These are phyloP conservation scores for Ibycter americanus DNA, from an alignment of 2,797 vertebrate species.

Conservation along the genomic window DNA sequence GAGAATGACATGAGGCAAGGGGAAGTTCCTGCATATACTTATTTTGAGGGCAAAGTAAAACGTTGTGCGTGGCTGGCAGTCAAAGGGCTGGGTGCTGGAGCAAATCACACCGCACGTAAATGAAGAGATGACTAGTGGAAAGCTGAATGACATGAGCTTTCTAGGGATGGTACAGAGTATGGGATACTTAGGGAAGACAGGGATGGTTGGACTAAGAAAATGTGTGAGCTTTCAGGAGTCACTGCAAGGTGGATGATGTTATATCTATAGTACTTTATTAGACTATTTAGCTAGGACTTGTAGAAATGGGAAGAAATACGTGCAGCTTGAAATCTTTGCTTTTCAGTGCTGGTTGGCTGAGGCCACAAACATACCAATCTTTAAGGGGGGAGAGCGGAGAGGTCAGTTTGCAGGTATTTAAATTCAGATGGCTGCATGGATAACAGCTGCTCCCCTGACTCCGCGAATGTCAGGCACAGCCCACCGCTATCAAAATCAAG, in stretches of 20 bases:
- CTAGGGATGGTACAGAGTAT: neutral
- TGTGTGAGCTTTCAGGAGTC: neutral
- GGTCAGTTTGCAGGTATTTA: constrained; percentile 4
- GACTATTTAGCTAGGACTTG: neutral
- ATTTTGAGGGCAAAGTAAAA: neutral
- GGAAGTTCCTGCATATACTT: neutral
- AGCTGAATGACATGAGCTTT: neutral
- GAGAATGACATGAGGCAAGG: neutral
- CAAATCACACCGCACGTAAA: neutral
- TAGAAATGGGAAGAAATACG: neutral
- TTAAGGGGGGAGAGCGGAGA: neutral
- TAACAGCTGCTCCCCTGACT: neutral
- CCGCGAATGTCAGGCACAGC: neutral
- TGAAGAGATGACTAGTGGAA: neutral
- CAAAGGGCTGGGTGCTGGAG: neutral
- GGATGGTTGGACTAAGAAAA: neutral
- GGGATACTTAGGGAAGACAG: neutral
- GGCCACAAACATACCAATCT: neutral
- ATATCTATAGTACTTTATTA: neutral
- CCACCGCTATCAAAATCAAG: constrained; percentile 1
- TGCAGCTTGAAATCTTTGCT: neutral
- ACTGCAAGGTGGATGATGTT: neutral
- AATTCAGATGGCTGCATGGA: constrained; percentile 1
- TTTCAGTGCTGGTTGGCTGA: neutral
- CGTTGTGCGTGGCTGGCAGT: neutral